Conservation (phyloP, 2,797 vertebrate genomes). For the Psittacula derbiana region DNA sequence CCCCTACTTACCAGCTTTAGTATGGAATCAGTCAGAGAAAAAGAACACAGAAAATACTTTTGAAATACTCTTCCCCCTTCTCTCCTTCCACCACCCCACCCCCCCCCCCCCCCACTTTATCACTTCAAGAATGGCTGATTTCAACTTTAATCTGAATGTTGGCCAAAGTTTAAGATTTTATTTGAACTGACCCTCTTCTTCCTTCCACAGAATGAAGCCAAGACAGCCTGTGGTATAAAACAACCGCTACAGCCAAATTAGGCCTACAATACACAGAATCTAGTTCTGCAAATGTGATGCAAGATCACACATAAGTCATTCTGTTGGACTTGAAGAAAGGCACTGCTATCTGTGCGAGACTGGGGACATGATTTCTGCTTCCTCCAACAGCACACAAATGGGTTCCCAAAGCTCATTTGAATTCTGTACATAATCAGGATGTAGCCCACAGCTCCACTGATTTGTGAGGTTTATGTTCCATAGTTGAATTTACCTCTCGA, state of each 20-base stretch:
- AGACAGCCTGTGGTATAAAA: background rate
- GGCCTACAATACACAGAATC: background rate
- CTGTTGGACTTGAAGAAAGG: background rate
- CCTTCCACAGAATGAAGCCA: background rate
- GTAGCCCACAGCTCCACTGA: slow-evolving; percentile 39
- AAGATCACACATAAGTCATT: background rate
- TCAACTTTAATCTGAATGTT: background rate
- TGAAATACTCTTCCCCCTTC: background rate
- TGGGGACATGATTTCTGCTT: background rate
- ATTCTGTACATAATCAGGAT: slow-evolving; percentile 22
- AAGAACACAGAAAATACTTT: background rate
- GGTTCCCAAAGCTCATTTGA: slow-evolving; percentile 8
- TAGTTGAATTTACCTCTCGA: slow-evolving; percentile 48
- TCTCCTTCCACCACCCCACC: too few species aligned
- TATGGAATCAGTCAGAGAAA: background rate
- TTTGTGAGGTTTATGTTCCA: slow-evolving; percentile 46
- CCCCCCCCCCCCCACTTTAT: background rate
- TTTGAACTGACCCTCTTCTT: background rate
- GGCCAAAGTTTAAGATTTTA: background rate
- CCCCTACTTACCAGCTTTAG: background rate
- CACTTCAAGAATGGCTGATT: background rate
- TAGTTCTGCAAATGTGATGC: background rate
- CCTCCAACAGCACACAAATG: background rate
- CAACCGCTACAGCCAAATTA: background rate
- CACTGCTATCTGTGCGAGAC: background rate